Evolutionary conservation across 1,140 invertebrate species (phyloP).

Genomic region (Drosophila prosaltans): DNA sequence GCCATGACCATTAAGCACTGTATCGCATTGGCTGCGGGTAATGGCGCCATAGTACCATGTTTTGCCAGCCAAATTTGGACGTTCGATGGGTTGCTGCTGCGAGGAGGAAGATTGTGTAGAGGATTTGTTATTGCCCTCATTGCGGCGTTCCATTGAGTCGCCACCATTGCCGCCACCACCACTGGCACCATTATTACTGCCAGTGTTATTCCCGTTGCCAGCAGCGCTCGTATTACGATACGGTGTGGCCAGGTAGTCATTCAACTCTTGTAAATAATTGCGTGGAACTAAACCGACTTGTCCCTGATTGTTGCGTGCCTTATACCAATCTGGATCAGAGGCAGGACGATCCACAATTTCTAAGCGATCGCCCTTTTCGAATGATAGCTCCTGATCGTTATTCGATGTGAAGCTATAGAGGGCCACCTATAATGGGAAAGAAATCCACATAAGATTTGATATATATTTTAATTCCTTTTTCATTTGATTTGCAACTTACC

Average conservation of each 20-base stretch:
- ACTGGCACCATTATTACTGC: constrained; percentile 77
- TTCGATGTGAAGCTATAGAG: constrained; percentile 97
- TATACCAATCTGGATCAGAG: constrained; percentile 99
- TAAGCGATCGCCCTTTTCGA: constrained; percentile 97
- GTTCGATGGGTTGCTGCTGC: constrained; percentile 84
- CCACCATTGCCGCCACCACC: constrained; percentile 70
- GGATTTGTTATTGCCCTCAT: constrained; percentile 73
- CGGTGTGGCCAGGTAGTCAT: constrained; percentile 93
- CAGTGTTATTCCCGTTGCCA: constrained; percentile 65
- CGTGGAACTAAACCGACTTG: constrained; percentile 96
- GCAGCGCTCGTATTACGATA: constrained; percentile 86
- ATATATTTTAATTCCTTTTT: background rate
- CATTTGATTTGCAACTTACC: constrained; percentile 83
- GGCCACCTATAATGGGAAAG: constrained; percentile 85
- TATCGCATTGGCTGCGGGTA: constrained; percentile 96
- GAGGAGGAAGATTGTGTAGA: constrained; percentile 60
- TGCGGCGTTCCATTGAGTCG: constrained; percentile 82
- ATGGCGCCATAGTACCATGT: constrained; percentile 99
- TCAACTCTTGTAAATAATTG: constrained; percentile 97
- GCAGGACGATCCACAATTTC: constrained; percentile 97
- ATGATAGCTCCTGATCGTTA: constrained; percentile 98
- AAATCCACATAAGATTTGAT: background rate
- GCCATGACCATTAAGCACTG: constrained; percentile 95
- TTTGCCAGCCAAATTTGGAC: constrained; percentile 90
- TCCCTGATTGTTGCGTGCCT: constrained; percentile 95